phyloP scores from a whole-genome alignment of 2,113 vertebrate genomes.

The Pseudorasbora parva region DNA sequence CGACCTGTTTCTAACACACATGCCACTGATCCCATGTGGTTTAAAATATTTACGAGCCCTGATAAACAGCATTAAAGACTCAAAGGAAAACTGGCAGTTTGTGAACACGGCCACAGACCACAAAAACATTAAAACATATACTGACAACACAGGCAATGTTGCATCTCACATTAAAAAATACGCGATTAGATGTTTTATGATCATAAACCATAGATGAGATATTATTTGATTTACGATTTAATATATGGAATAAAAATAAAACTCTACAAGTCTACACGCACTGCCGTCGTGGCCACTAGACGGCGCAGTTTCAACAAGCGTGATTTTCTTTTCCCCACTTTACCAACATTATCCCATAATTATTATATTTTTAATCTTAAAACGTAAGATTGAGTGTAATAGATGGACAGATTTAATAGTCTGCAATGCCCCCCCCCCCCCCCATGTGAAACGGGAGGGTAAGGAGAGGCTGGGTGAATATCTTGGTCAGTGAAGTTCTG shows the following conservation, averaged over 20 bases:
- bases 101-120: constrained; percentile 23
- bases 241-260: no score
- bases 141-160: background rate
- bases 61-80: background rate
- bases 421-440: no score
- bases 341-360: background rate
- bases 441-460: no score
- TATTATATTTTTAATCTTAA: no score
- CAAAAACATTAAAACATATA: background rate
- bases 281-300: constrained; percentile 22
- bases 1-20: constrained; percentile 26
- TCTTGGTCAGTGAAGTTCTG: no score
- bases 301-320: constrained; percentile 46
- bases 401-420: no score
- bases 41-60: constrained; percentile 25
- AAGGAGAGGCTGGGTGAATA: no score
- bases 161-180: background rate
- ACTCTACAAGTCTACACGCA: background rate
- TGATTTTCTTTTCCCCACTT: background rate
- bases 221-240: background rate
- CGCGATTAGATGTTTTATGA: background rate
- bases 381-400: no score
- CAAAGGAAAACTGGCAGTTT: background rate
- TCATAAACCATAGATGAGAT: background rate
- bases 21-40: background rate